Percentiles rank a stretch among this genome's conserved stretches.
Conservation (phyloP, 2,797 vertebrate genomes). For the Crocodylus rhombifer region DNA sequence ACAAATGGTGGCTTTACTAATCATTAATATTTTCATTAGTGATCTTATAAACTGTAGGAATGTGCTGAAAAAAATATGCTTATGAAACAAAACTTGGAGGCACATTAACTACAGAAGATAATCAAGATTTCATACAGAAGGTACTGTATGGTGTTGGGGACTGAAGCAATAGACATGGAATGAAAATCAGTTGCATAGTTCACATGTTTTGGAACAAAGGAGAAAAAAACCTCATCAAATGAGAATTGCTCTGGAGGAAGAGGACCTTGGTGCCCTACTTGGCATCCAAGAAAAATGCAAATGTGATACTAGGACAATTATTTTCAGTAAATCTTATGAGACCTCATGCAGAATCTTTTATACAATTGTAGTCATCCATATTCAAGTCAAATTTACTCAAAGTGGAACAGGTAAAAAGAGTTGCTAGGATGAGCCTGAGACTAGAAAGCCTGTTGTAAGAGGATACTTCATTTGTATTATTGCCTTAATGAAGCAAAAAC, state of each 20-base stretch:
- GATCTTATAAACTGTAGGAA: background rate
- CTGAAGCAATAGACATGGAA: background rate
- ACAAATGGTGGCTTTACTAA: background rate
- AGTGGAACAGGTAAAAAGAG: background rate
- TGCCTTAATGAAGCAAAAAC: background rate
- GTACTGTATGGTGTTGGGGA: background rate
- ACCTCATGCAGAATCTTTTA: too few species aligned
- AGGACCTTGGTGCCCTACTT: too few species aligned
- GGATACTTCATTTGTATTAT: background rate
- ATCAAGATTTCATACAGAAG: background rate
- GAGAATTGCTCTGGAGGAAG: too few species aligned
- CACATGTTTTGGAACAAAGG: too few species aligned
- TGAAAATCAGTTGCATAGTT: background rate
- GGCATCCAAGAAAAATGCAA: too few species aligned
- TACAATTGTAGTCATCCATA: background rate
- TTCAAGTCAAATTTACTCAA: background rate
- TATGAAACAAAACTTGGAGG: background rate
- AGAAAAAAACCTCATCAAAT: too few species aligned
- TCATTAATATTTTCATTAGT: too few species aligned
- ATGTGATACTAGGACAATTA: too few species aligned
- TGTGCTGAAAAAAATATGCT: background rate
- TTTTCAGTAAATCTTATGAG: too few species aligned
- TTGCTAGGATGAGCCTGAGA: background rate
- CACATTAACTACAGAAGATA: too few species aligned
- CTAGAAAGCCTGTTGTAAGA: background rate